phyloP scores from a whole-genome alignment of 2,888 invertebrate genomes.

The Oxystoma pomonae region DNA sequence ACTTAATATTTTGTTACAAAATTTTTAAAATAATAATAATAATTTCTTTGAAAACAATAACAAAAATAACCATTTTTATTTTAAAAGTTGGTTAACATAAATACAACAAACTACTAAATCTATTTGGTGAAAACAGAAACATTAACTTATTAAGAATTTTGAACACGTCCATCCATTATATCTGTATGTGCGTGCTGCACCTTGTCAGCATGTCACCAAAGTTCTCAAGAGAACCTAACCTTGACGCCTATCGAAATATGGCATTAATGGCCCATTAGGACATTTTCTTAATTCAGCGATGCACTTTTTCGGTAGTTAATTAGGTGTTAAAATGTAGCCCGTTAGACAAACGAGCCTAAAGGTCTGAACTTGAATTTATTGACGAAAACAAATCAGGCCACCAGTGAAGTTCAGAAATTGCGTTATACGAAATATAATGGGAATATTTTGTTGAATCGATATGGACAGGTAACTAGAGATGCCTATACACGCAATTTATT shows the following conservation, averaged over 20 bases:
- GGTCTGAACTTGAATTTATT: constrained; percentile 18
- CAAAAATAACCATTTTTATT: too few relatives aligned
- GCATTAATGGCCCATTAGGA: constrained; percentile 34
- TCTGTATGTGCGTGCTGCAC: not conserved
- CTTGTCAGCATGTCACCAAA: not conserved
- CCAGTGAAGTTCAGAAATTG: not conserved
- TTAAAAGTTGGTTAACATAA: too few relatives aligned
- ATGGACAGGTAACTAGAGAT: not conserved
- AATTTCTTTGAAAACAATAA: too few relatives aligned
- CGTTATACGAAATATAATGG: not conserved
- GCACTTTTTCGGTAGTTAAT: constrained; percentile 32
- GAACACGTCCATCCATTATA: not conserved
- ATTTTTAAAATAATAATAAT: too few relatives aligned
- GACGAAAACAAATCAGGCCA: not conserved
- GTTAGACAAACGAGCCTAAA: constrained; percentile 19
- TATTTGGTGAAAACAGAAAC: too few relatives aligned
- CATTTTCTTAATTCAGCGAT: constrained; percentile 21
- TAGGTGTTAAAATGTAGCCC: constrained; percentile 33
- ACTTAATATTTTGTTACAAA: too few relatives aligned
- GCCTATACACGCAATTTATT: not conserved
- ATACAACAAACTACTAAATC: too few relatives aligned
- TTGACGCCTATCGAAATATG: constrained; percentile 27
- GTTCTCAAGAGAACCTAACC: constrained; percentile 10
- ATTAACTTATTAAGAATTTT: too few relatives aligned
- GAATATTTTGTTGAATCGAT: not conserved